phyloP scores from a whole-genome alignment of 2,113 vertebrate species.

The Perccottus glenii region DNA sequence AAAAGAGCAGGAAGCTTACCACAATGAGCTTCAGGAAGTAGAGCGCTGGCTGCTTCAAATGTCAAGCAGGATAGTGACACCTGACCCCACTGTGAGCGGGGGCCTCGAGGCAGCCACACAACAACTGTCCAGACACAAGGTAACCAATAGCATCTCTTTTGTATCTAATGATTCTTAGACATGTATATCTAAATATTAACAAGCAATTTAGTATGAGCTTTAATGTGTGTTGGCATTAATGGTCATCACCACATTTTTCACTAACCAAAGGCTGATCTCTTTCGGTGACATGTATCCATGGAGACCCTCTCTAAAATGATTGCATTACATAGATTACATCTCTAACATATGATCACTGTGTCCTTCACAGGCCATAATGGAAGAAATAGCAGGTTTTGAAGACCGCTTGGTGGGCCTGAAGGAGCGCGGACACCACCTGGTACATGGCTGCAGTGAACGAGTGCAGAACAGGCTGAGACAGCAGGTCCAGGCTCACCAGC shows the following conservation, averaged over 20 bases:
- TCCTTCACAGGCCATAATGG: conserved; percentile 91
- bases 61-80: conserved; percentile 91
- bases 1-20: conserved; percentile 92
- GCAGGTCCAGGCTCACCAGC: conserved; percentile 88
- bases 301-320: conserved; percentile 25
- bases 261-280: conserved; percentile 13
- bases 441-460: conserved; percentile 86
- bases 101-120: conserved; percentile 91
- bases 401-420: conserved; percentile 87
- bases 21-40: conserved; percentile 90
- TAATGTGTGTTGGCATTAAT: too few relatives aligned
- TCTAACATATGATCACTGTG: conserved; percentile 28
- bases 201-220: not conserved
- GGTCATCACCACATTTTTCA: not conserved
- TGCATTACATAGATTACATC: conserved; percentile 5
- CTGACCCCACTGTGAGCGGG: conserved; percentile 84
- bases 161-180: too few relatives aligned
- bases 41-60: conserved; percentile 97
- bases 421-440: conserved; percentile 85
- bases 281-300: conserved; percentile 7
- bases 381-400: conserved; percentile 96
- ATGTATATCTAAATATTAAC: conserved; percentile 7
- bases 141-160: conserved; percentile 52
- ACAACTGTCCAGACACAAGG: conserved; percentile 95
- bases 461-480: conserved; percentile 90